A percentile compares a stretch with the other conserved stretches of the same genome.
These are phyloP conservation scores for Acridotheres tristis DNA, from an alignment of 2,797 vertebrate genomes.

Conservation along the genomic window DNA sequence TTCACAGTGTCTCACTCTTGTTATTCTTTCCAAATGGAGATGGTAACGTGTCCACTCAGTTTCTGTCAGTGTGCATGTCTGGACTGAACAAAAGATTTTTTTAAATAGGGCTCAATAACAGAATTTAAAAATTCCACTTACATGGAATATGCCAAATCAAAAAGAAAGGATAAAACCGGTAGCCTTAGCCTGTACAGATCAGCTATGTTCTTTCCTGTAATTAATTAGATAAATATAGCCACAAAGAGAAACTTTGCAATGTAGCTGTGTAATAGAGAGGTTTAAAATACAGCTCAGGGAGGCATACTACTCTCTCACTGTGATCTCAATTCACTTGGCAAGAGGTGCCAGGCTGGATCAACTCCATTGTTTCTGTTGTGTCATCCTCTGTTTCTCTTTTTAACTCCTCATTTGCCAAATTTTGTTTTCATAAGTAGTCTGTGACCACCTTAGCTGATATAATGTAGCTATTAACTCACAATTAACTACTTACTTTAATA, in stretches of 20 bases:
- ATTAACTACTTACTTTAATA: background rate
- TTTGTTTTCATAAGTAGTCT: background rate
- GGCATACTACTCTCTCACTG: background rate
- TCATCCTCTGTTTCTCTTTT: conserved; percentile 46
- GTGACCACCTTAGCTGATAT: background rate
- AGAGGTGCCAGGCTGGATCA: conserved; percentile 50
- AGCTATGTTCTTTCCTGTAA: background rate
- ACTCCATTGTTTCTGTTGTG: conserved; percentile 36
- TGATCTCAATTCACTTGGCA: conserved; percentile 50
- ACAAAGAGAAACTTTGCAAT: background rate
- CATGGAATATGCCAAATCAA: background rate
- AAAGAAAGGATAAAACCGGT: background rate
- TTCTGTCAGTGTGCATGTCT: background rate
- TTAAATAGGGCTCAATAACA: background rate
- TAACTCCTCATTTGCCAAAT: conserved; percentile 35
- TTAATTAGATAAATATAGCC: background rate
- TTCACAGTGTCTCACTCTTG: background rate
- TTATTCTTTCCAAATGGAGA: conserved; percentile 1
- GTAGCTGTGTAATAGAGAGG: background rate
- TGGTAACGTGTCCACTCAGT: background rate
- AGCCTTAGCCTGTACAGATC: background rate
- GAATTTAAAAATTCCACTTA: background rate
- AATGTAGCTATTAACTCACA: background rate
- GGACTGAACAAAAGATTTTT: background rate
- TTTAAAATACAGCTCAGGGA: conserved; percentile 3